Base-by-base conservation (phyloP, 2,797 vertebrate species). In the Macropus fuliginosus region DNA sequence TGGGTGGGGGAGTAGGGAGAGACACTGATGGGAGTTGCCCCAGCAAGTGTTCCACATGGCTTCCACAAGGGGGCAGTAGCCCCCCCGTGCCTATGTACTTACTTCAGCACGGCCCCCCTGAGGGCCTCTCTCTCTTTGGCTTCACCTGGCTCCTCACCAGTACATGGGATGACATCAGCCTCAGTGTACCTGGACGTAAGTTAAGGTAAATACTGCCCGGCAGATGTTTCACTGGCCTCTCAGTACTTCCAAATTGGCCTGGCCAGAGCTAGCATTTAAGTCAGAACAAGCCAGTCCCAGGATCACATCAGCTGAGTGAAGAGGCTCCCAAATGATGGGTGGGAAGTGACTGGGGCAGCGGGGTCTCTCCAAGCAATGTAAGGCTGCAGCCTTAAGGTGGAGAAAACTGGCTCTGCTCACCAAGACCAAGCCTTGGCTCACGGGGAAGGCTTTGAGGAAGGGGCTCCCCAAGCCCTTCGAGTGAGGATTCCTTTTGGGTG, bases 31-130 rank as follows among this genome's bases (percentile, higher is more conserved):
- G 90, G 90, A 54, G 29, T 29, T 91, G 12, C 16, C 46, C 46
- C 27, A 90, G 89, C 46, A 54, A 54, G 89, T 13, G 50, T 18
- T 90, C 54, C 50, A 29, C 28, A 3, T 14, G 28, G 90, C 28
- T 14, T 91, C 90, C 50, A 54, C 90, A 34, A 91, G 50, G 18
- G 54, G 29, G 66, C 66, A 81, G 66, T n/a, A 50, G 56, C 46
- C 55, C 93, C 87, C 54, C 55, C 93, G 5, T 97, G 96, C 95
- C 94, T 96, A 4, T 5, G 91, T 59, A 98, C 99, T 99, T 99
- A 99, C 99, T 99, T 99, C 98, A 99, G 99, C 98, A 99, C 99
- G 91, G 99, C 99, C n/a, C 99, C 99, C 87, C 99, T 99, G 91
- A 99, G 99, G 0, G 99, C 99, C 98, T 99, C 99, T 96, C 99